Conservation (phyloP, 2,888 invertebrate species). For the Polydesmus complanatus region DNA sequence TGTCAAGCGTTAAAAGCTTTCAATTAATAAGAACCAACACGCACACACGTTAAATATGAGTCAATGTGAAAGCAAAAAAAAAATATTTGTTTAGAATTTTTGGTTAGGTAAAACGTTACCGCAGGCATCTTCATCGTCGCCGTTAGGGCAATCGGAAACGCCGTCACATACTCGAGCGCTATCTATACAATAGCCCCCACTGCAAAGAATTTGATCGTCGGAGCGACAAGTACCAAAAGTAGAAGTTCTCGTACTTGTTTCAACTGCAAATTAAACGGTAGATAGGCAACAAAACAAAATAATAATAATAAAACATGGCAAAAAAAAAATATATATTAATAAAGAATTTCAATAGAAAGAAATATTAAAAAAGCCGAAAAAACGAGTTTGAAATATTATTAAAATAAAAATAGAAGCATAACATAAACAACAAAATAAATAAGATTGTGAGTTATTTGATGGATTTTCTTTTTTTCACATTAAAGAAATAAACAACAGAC, state of each 20-base stretch:
- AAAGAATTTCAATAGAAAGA: neutral
- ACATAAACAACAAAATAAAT: too few relatives aligned
- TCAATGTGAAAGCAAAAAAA: too few relatives aligned
- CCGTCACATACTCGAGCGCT: conserved; percentile 41
- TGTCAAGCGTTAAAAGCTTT: too few relatives aligned
- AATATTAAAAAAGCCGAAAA: neutral
- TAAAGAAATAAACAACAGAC: too few relatives aligned
- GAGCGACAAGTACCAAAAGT: too few relatives aligned
- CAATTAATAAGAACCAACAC: too few relatives aligned
- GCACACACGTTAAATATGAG: too few relatives aligned
- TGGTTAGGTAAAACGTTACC: too few relatives aligned
- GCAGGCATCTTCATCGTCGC: conserved; percentile 43
- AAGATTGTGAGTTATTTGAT: too few relatives aligned
- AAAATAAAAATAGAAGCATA: neutral
- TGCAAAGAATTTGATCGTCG: conserved; percentile 51
- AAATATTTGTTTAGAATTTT: too few relatives aligned
- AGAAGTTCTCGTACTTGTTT: conserved; percentile 8
- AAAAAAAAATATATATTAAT: neutral
- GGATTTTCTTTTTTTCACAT: too few relatives aligned
- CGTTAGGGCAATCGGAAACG: conserved; percentile 44
- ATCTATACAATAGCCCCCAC: conserved; percentile 36
- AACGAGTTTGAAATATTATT: neutral
- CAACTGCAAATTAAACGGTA: neutral
- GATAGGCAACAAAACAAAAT: neutral
- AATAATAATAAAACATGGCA: neutral